Evolutionary conservation across 2,888 invertebrate genomes (phyloP), one percentile per base, ranked within the genome.

Genomic region (Dryocosmus kuriphilus): DNA sequence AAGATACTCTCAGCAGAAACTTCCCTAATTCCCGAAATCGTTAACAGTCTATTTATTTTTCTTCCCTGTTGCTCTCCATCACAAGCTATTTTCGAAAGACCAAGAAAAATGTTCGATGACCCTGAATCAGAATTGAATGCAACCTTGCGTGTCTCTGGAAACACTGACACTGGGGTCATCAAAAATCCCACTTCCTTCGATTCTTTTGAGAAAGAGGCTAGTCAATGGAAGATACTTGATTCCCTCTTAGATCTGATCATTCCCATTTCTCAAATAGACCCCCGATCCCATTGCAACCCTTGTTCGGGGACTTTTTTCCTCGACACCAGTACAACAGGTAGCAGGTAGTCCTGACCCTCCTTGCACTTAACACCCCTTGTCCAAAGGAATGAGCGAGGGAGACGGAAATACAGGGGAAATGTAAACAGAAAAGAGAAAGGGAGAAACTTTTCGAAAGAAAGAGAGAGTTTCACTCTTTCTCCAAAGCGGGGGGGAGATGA

Each of bases 201-300:
- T 67, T 67, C 65, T 19, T 76, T 14, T 46, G 41, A 67, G 41
- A 41, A 41, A 67, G 67, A 67, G 41, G 77, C 65, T 75, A 79
- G 82, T 88, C 86, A 88, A 89, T 87, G 82, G 85, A 27, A 87
- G 89, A 89, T 86, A 90, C 89, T 89, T 88, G 90, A 90, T 88
- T 90, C 89, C 81, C 82, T 82, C 79, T 80, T 80, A 86, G 84
- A 88, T 86, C 85, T 84, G 89, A 90, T 89, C 87, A 86, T 85
- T 85, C 81, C 84, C 78, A 87, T 85, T 85, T 84, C 84, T 84
- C 82, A 80, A 77, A 82, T 80, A 81, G 57, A 75, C 71, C 76
- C 38, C 41, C 63, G 78, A 76, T 51, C 75, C 61, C 77, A 74
- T 75, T 78, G 63, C 74, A 79, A 82, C 80, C 84, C 80, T 81